Conservation (phyloP, 2,797 vertebrate species). For the Poeciliopsis presidionis region DNA sequence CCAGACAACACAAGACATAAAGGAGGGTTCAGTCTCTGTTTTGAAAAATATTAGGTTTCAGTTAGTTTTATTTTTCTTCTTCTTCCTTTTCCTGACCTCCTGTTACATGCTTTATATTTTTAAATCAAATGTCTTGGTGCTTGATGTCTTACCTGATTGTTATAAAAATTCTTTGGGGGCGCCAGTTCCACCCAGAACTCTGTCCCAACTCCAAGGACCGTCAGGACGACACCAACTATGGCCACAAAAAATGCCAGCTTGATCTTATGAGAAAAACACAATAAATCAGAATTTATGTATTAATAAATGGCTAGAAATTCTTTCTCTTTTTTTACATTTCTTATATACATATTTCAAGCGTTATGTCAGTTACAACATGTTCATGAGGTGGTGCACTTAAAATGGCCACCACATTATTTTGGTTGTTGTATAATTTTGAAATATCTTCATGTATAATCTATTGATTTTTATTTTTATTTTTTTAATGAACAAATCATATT, state of each 20-base stretch:
- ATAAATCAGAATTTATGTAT: neutral
- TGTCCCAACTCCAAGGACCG: constrained; percentile 87
- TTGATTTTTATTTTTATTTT: too few relatives aligned
- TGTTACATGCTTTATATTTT: neutral
- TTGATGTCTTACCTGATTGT: constrained; percentile 72
- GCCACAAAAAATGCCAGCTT: constrained; percentile 88
- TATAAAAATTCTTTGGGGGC: constrained; percentile 81
- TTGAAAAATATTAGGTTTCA: neutral
- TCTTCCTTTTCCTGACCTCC: neutral
- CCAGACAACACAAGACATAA: neutral
- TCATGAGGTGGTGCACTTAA: too few relatives aligned
- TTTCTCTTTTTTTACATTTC: neutral
- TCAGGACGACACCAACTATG: constrained; percentile 85
- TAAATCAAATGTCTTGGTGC: neutral
- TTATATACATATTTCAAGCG: neutral
- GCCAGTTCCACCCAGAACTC: constrained; percentile 93
- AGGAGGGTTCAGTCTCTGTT: neutral
- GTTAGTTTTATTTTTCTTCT: neutral
- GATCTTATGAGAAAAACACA: constrained; percentile 65
- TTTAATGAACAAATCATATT: too few relatives aligned
- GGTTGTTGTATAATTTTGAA: too few relatives aligned
- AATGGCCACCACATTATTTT: too few relatives aligned
- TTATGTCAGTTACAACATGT: neutral
- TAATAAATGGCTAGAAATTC: neutral
- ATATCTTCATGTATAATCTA: too few relatives aligned